Evolutionary conservation across 2,888 invertebrate species (phyloP).

Genomic region (Spisula solida): DNA sequence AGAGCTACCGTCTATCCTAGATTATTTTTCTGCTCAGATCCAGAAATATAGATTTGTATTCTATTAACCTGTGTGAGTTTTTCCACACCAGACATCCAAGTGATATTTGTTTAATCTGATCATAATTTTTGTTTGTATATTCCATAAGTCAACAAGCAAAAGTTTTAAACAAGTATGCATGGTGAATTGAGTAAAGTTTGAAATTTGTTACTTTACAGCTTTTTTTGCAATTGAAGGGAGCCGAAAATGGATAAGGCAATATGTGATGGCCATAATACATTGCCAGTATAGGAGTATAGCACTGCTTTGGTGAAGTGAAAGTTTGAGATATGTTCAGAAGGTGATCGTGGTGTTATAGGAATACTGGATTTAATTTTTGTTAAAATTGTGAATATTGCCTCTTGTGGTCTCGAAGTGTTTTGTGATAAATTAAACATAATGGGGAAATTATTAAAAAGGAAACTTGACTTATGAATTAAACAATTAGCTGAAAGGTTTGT

Average conservation of each 20-base stretch:
- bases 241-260: background rate
- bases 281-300: background rate
- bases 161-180: background rate
- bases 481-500: too few relatives aligned
- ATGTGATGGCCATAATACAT: background rate
- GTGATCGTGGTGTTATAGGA: too few relatives aligned
- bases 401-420: background rate
- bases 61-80: background rate
- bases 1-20: background rate
- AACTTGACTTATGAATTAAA: too few relatives aligned
- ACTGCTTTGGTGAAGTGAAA: background rate
- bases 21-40: background rate
- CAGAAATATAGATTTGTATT: background rate
- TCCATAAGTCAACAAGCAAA: background rate
- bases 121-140: constrained; percentile 10
- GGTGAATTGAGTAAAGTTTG: background rate
- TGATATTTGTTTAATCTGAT: constrained; percentile 13
- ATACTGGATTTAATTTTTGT: background rate
- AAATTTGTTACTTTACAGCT: background rate
- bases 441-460: too few relatives aligned
- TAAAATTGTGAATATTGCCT: background rate
- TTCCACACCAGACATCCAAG: background rate
- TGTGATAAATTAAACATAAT: background rate
- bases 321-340: background rate
- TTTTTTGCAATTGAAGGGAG: background rate